Evolutionary conservation across 2,113 vertebrate species (phyloP).

Genomic region (Puma concolor): DNA sequence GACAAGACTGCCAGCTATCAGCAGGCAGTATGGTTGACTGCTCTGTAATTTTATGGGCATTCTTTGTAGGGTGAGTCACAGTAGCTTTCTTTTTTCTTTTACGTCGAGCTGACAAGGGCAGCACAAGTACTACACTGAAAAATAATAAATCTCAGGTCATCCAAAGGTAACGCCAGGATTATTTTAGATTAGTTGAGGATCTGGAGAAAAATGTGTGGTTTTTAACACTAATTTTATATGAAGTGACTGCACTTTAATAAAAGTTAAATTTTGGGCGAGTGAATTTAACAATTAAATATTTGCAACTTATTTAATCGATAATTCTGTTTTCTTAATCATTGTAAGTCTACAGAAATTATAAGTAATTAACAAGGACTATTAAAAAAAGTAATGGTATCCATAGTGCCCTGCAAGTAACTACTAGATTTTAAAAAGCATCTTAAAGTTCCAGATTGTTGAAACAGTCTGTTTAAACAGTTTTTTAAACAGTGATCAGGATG

Average conservation of each 20-base stretch:
- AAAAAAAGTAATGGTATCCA: neutral
- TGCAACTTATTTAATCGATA: neutral
- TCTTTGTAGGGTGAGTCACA: slow-evolving; percentile 46
- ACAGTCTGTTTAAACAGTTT: neutral
- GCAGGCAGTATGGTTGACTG: neutral
- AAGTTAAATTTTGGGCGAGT: slow-evolving; percentile 39
- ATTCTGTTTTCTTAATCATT: neutral
- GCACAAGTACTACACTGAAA: neutral
- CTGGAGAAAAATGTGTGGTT: neutral
- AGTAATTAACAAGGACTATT: neutral
- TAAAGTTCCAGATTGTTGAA: neutral
- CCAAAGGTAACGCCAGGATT: slow-evolving; percentile 47
- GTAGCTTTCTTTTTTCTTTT: neutral
- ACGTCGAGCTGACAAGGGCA: neutral
- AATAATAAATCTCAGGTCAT: slow-evolving; percentile 51
- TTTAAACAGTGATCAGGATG: neutral
- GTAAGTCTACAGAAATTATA: neutral
- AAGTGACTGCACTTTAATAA: neutral
- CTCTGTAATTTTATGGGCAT: slow-evolving; percentile 36
- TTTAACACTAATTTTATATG: neutral
- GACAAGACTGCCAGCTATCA: neutral
- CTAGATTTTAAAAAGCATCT: neutral
- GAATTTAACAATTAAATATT: slow-evolving; percentile 34
- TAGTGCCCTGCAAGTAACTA: neutral
- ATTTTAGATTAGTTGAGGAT: neutral